phyloP scores from a whole-genome alignment of 1,140 invertebrate genomes.

The Atta texana region DNA sequence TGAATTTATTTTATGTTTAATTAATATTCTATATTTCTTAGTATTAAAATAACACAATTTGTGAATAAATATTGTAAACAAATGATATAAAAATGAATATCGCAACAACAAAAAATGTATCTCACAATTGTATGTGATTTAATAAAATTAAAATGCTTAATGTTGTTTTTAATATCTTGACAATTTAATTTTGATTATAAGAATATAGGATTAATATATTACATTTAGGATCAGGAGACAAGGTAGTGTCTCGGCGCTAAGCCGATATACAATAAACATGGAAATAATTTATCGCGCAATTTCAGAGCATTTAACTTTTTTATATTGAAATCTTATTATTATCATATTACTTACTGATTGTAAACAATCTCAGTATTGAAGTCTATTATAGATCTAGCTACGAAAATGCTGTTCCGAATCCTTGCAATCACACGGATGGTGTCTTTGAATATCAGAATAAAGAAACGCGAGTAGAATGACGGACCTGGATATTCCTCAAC shows the following conservation, averaged over 20 bases:
- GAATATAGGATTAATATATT: neutral
- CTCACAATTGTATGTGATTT: neutral
- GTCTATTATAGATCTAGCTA: constrained; percentile 1
- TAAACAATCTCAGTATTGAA: constrained; percentile 8
- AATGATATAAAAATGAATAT: no score
- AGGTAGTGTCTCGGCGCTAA: no score
- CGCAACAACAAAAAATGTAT: no score
- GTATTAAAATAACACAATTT: no score
- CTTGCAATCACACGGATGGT: constrained; percentile 38
- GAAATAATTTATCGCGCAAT: constrained; percentile 15
- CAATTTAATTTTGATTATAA: neutral
- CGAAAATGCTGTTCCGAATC: neutral
- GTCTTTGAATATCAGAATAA: constrained; percentile 57
- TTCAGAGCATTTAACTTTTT: neutral
- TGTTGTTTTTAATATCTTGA: neutral
- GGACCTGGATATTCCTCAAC: constrained; percentile 51
- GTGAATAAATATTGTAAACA: no score
- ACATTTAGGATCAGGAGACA: neutral
- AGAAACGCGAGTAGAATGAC: constrained; percentile 24
- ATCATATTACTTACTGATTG: constrained; percentile 1
- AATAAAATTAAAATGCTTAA: neutral
- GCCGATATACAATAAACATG: neutral
- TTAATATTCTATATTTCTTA: no score
- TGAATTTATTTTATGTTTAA: no score
- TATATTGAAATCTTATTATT: neutral